Evolutionary conservation across 2,888 invertebrate species (phyloP).

Genomic region (Cryptocheilus praepositus): DNA sequence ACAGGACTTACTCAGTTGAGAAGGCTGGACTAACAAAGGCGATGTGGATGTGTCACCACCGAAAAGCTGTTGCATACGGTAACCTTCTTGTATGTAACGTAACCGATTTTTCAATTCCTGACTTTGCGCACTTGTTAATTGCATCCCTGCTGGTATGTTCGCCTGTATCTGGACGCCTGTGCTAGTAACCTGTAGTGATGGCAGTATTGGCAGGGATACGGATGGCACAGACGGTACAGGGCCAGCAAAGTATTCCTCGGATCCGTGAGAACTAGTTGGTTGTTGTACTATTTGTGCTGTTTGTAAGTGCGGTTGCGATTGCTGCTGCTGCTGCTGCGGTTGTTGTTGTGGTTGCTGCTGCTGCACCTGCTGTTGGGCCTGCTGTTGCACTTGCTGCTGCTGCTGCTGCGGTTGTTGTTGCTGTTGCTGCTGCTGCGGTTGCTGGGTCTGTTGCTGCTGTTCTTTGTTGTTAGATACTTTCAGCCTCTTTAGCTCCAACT

Average conservation of each 20-base stretch:
- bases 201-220: constrained; percentile 53
- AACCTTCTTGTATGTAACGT: constrained; percentile 38
- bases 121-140: constrained; percentile 59
- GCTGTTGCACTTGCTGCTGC: constrained; percentile 56
- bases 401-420: constrained; percentile 61
- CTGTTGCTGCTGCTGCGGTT: constrained; percentile 61
- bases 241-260: constrained; percentile 62
- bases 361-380: constrained; percentile 60
- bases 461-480: constrained; percentile 67
- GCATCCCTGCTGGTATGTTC: constrained; percentile 64
- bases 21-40: constrained; percentile 64
- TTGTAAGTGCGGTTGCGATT: constrained; percentile 58
- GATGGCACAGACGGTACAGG: constrained; percentile 60
- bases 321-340: constrained; percentile 63
- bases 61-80: constrained; percentile 38
- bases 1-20: constrained; percentile 62
- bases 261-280: constrained; percentile 52
- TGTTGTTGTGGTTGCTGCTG: constrained; percentile 64
- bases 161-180: constrained; percentile 65
- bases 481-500: constrained; percentile 67
- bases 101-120: constrained; percentile 57
- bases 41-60: constrained; percentile 57
- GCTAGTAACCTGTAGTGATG: constrained; percentile 61
- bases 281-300: constrained; percentile 60
- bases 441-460: constrained; percentile 35